Conservation (phyloP, 2,888 invertebrate genomes). For the Ochropleura plecta region DNA sequence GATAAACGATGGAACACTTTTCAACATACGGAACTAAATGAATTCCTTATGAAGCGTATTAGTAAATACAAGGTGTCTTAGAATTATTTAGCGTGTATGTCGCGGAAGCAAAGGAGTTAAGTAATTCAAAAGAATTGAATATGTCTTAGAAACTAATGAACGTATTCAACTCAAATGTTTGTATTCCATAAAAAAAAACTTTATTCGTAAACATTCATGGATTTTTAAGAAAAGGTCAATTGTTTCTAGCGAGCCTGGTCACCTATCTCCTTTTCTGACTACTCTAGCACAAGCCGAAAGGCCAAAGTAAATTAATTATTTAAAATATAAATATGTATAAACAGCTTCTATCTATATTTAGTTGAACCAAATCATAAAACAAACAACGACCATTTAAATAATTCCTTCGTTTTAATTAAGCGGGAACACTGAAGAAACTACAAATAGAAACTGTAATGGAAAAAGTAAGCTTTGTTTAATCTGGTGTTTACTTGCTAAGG, state of each 20-base stretch:
- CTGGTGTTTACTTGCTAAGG: background rate
- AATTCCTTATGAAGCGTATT: constrained; percentile 32
- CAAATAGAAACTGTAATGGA: constrained; percentile 1
- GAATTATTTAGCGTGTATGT: background rate
- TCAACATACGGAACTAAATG: constrained; percentile 43
- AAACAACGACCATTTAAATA: constrained; percentile 5
- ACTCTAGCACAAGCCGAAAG: no score
- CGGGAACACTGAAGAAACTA: constrained; percentile 1
- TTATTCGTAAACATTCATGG: no score
- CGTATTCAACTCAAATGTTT: no score
- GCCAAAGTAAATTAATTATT: background rate
- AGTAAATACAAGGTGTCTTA: constrained; percentile 14
- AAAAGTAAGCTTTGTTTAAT: constrained; percentile 29
- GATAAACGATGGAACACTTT: constrained; percentile 64
- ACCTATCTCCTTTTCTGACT: no score
- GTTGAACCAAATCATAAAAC: background rate
- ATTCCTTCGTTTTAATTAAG: constrained; percentile 32
- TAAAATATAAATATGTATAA: background rate
- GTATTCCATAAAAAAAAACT: no score
- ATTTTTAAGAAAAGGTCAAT: no score
- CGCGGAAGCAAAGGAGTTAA: no score
- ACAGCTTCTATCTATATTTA: background rate
- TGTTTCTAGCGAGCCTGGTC: no score
- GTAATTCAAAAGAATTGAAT: no score
- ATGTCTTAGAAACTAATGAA: no score